phyloP scores from a whole-genome alignment of 2,888 invertebrate species.

The Eupeodes latifasciatus region DNA sequence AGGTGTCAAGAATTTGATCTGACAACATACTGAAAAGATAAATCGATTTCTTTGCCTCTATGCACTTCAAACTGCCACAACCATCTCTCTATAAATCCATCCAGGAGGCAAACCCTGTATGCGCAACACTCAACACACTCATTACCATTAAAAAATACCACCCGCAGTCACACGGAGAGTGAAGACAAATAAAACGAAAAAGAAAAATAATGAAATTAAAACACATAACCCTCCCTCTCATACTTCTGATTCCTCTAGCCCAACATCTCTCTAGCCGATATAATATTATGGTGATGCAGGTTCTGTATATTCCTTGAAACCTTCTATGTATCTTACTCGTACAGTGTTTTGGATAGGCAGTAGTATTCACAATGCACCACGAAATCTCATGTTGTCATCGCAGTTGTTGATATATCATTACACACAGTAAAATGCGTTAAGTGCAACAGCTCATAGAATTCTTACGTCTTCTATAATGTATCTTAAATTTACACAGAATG shows the following conservation, averaged over 20 bases:
- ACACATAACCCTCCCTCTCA: not conserved
- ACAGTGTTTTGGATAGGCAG: not conserved
- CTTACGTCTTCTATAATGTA: not conserved
- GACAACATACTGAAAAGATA: constrained; percentile 71
- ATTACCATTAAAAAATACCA: constrained; percentile 72
- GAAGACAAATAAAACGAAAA: constrained; percentile 9
- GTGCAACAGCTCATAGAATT: constrained; percentile 66
- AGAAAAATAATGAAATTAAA: constrained; percentile 15
- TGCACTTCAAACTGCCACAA: constrained; percentile 51
- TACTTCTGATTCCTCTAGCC: too few relatives aligned
- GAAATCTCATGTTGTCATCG: constrained; percentile 68
- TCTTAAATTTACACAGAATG: constrained; percentile 31
- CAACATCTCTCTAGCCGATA: not conserved
- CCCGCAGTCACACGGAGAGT: constrained; percentile 67
- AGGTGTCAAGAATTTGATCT: constrained; percentile 67
- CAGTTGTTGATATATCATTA: constrained; percentile 70
- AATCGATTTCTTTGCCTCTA: constrained; percentile 64
- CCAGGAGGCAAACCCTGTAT: constrained; percentile 64
- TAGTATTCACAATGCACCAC: constrained; percentile 20
- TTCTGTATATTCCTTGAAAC: constrained; percentile 9
- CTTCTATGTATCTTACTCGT: not conserved
- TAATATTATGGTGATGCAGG: constrained; percentile 8
- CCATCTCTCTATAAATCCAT: constrained; percentile 55
- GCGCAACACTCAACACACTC: constrained; percentile 70
- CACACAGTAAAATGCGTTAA: constrained; percentile 61